phyloP scores from a whole-genome alignment of 2,113 vertebrate genomes.

The Protomyctophum bolini region DNA sequence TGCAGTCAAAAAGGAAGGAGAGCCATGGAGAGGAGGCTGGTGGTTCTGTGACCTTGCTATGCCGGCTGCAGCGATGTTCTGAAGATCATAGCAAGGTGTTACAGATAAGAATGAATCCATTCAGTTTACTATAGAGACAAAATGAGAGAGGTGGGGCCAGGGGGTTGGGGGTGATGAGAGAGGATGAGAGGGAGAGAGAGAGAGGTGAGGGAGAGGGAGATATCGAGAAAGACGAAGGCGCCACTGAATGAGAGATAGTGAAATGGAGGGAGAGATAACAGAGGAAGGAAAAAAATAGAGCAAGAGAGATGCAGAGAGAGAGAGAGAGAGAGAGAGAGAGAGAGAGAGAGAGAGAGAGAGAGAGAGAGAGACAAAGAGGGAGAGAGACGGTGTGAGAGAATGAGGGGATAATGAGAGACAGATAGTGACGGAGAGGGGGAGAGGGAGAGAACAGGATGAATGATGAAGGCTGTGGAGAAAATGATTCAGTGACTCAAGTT shows the following conservation, averaged over 20 bases:
- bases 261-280: slow-evolving; percentile 4
- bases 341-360: neutral
- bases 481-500: slow-evolving; percentile 61
- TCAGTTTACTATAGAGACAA: slow-evolving; percentile 18
- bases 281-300: neutral
- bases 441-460: slow-evolving; percentile 18
- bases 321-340: neutral
- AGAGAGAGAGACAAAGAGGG: neutral
- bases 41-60: slow-evolving; percentile 58
- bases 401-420: neutral
- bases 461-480: slow-evolving; percentile 54
- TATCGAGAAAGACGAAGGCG: slow-evolving; percentile 28
- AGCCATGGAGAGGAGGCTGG: slow-evolving; percentile 8
- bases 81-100: slow-evolving; percentile 76
- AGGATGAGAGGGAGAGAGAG: slow-evolving; percentile 15
- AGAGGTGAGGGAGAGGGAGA: slow-evolving; percentile 9
- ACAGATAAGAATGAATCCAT: slow-evolving; percentile 58
- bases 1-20: neutral
- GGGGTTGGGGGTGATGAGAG: neutral
- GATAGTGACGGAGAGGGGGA: neutral
- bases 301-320: slow-evolving; percentile 9
- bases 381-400: neutral
- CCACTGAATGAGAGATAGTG: slow-evolving; percentile 17
- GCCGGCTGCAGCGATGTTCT: slow-evolving; percentile 55
- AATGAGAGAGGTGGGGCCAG: neutral